These are phyloP conservation scores for Euwallacea fornicatus DNA, from an alignment of 1,140 invertebrate species.

Conservation along the genomic window DNA sequence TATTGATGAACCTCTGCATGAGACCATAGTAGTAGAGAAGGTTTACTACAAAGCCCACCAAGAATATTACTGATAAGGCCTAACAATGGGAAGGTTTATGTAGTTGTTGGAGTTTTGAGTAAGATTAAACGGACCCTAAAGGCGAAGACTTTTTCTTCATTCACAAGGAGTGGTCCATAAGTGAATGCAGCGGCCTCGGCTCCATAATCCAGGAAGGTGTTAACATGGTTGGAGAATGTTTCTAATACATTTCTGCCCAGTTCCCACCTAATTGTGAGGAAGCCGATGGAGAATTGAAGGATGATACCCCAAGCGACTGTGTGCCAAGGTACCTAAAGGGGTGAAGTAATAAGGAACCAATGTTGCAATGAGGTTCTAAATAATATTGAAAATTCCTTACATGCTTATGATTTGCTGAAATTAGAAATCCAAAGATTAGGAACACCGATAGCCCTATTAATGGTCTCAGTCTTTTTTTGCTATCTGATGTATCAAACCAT, in stretches of 20 bases:
- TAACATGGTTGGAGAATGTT: constrained; percentile 79
- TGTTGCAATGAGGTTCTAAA: background rate
- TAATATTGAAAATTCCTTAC: constrained; percentile 45
- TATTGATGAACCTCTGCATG: constrained; percentile 86
- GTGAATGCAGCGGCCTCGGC: constrained; percentile 81
- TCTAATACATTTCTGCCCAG: constrained; percentile 75
- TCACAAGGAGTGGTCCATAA: constrained; percentile 71
- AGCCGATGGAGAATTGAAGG: constrained; percentile 84
- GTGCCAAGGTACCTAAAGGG: constrained; percentile 69
- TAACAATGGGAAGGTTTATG: constrained; percentile 51
- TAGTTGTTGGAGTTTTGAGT: background rate
- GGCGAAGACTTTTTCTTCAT: constrained; percentile 66
- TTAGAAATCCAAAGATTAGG: constrained; percentile 58
- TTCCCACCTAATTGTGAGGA: constrained; percentile 83
- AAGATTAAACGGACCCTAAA: constrained; percentile 66
- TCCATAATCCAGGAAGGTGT: constrained; percentile 78
- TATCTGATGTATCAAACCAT: constrained; percentile 64
- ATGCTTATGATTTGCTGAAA: constrained; percentile 64
- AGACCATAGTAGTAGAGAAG: constrained; percentile 85
- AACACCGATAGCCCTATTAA: constrained; percentile 64
- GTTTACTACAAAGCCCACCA: constrained; percentile 86
- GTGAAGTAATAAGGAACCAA: background rate
- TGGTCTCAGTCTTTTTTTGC: constrained; percentile 65
- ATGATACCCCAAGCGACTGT: constrained; percentile 78
- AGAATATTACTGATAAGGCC: constrained; percentile 85